Base-by-base conservation (phyloP, 2,888 invertebrate genomes). In the Pimpla rufipes region DNA sequence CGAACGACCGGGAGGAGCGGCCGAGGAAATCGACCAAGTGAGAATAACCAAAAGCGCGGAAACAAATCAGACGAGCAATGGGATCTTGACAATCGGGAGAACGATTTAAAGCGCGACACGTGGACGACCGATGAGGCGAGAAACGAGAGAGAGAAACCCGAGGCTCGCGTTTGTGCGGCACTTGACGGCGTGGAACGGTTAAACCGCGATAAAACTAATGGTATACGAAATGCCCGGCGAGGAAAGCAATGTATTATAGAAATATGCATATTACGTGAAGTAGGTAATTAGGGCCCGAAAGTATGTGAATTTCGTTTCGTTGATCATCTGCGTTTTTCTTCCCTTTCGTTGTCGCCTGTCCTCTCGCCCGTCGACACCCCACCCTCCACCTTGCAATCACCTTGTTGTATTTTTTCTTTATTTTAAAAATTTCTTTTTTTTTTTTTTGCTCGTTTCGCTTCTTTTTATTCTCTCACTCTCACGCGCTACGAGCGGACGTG, bases 221-320 rank as follows among this genome's bases (percentile, higher is more conserved):
- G 84, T 82, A 84, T 83, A 82, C 79, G 79, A 81, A 76, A 84
- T 68, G 84, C 78, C 78, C 76, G 81, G 80, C 74, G 83, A 83
- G 74, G 73, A 85, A 81, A 86, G 84, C 71, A 83, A 86, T 88
- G 86, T 89, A 88, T 87, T 83, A 88, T 88, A 88, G 85, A 85
- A 87, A 87, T 88, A 89, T 88, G 88, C 87, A 89, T 88, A 89
- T 88, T 87, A 88, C 81, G 88, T 85, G 88, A n/a, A 87, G 87
- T 87, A 88, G 88, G 82, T 88, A 87, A 88, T 87, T 88, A 87
- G 88, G 88, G 86, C 86, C 84, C 85, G 88, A 88, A 88, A 88
- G 87, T 89, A 88, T 66, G 29, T 5, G 29, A 84, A 70, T 52
- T 85, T 86, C 84, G 83, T 86, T 89, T 87, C 84, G 81, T 86